Base-by-base conservation (phyloP, 2,797 vertebrate species). In the Smutsia gigantea region DNA sequence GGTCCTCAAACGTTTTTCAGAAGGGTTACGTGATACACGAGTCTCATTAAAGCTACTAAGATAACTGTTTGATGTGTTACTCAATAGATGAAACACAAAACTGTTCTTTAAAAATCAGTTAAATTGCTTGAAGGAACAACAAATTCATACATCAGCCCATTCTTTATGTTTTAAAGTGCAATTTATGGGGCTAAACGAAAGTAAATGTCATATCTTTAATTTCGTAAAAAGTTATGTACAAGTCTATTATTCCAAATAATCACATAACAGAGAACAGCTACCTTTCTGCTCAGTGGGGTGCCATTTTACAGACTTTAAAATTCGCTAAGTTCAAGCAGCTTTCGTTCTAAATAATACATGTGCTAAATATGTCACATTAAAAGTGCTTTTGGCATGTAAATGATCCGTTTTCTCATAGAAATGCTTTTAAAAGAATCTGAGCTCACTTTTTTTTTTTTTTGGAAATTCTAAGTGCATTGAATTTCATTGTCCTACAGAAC, bases 211-310 rank as follows among this genome's bases (percentile, higher is more conserved):
- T 99, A 99, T 99, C 99, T 99, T 99, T 99, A 99, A 99, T 99
- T 99, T 99, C 97, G 96, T 99, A 97, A 97, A 98, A 99, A 99
- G 98, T 99, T 99, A 99, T 99, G 99, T 99, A 99, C 99, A 99
- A 99, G 99, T 99, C 99, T 99, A 99, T 99, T 99, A 99, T 99
- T 99, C 99, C 99, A 99, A 99, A 99, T 99, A 99, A 99, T 99
- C 99, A 99, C 99, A 99, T 99, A 99, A 99, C 99, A 98, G 98
- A 97, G 99, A 99, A 99, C 99, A 99, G 98, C 99, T 98, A 99
- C 99, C 99, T 99, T 99, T 99, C 99, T 98, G 98, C 99, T 99
- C 99, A 99, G 99, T 97, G 95, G 99, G 99, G 99, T 99, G 99
- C 99, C 99, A 99, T 99, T 99, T 99, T 99, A 99, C 98, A 99